Conservation (phyloP, 2,797 vertebrate genomes). For the Peromyscus eremicus region DNA sequence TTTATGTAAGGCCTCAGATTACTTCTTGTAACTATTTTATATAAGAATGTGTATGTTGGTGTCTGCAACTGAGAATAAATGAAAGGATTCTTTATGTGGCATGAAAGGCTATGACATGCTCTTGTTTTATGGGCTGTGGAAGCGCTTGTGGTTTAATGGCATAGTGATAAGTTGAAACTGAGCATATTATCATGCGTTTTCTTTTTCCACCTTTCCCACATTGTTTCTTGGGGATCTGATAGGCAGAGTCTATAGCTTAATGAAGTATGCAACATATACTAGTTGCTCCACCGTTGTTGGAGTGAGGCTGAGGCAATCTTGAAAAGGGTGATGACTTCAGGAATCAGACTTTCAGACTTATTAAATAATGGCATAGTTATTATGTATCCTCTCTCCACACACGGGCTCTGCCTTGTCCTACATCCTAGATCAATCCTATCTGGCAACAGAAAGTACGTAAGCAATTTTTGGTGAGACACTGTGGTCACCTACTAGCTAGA, state of each 20-base stretch:
- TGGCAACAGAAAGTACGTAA: neutral
- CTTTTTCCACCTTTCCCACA: neutral
- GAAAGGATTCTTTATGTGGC: neutral
- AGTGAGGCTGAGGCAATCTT: neutral
- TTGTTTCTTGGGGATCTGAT: too few species aligned
- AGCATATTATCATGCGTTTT: neutral
- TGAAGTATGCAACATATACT: fast-evolving
- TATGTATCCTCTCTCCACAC: neutral
- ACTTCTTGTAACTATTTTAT: neutral
- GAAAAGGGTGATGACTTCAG: neutral
- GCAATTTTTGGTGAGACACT: neutral
- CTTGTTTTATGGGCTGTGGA: neutral
- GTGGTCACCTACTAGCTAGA: neutral
- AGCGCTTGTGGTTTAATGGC: neutral
- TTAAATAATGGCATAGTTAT: neutral
- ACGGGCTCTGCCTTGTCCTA: neutral
- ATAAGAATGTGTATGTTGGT: neutral
- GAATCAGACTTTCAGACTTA: neutral
- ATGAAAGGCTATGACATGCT: neutral
- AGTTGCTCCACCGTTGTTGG: neutral
- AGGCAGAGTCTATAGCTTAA: fast-evolving
- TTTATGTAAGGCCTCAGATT: neutral
- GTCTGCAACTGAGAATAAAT: neutral
- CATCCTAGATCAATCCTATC: neutral
- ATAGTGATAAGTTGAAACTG: neutral